Evolutionary conservation across 2,888 invertebrate species (phyloP).

Genomic region (Drosophila suboccidentalis): DNA sequence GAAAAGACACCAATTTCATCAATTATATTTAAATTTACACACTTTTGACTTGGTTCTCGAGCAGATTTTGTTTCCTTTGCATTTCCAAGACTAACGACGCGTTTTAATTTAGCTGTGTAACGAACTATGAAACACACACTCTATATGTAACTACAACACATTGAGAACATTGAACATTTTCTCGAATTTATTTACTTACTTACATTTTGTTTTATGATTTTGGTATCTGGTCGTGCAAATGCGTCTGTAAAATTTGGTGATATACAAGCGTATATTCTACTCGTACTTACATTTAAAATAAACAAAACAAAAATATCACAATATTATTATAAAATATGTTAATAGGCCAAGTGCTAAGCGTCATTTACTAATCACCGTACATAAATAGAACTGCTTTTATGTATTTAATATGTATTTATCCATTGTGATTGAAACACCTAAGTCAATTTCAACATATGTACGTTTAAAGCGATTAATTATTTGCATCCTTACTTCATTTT

Average conservation of each 20-base stretch:
- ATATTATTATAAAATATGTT: conserved; percentile 33
- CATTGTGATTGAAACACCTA: conserved; percentile 47
- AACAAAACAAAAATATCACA: conserved; percentile 27
- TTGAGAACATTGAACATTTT: conserved; percentile 18
- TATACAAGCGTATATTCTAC: conserved; percentile 25
- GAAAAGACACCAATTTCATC: conserved; percentile 61
- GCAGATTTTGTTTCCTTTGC: conserved; percentile 51
- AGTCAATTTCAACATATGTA: conserved; percentile 42
- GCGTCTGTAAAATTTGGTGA: conserved; percentile 62
- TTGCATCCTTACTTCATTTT: conserved; percentile 52
- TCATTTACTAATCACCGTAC: conserved; percentile 55
- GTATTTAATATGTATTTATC: conserved; percentile 50
- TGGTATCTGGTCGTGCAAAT: conserved; percentile 72
- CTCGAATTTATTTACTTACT: conserved; percentile 20
- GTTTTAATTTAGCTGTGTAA: conserved; percentile 29
- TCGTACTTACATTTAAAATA: conserved; percentile 9
- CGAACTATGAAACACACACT: conserved; percentile 3
- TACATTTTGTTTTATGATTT: conserved; percentile 31
- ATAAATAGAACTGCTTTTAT: conserved; percentile 48
- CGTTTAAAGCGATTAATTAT: conserved; percentile 45
- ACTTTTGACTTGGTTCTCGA: conserved; percentile 70
- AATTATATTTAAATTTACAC: conserved; percentile 33
- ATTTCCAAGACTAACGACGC: conserved; percentile 60
- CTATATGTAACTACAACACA: conserved; percentile 23
- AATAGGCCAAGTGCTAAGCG: conserved; percentile 31